phyloP scores from a whole-genome alignment of 2,888 invertebrate species.

The Sarcophaga variegata region DNA sequence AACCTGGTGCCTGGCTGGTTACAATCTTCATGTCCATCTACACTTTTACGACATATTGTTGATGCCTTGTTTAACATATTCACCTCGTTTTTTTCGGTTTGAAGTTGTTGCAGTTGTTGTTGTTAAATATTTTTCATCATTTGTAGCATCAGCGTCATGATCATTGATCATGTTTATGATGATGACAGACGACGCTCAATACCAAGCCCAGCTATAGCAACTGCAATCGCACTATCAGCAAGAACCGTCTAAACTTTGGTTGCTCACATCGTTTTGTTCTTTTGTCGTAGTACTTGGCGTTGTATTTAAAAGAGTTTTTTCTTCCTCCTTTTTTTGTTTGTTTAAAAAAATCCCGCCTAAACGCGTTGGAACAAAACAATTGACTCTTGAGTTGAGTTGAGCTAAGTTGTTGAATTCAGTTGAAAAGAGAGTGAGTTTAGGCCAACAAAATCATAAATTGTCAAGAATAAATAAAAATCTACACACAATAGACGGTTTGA shows the following conservation, averaged over 20 bases:
- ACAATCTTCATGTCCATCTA: constrained; percentile 38
- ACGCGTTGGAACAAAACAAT: too few relatives aligned
- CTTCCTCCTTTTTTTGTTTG: neutral
- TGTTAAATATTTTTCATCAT: constrained; percentile 79
- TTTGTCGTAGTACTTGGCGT: constrained; percentile 1
- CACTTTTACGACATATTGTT: constrained; percentile 76
- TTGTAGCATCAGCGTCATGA: constrained; percentile 81
- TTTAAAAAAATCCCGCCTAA: neutral
- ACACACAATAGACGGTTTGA: constrained; percentile 76
- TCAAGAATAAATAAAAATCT: constrained; percentile 74
- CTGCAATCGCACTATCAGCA: neutral
- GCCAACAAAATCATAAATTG: constrained; percentile 71
- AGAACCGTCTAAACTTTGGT: neutral
- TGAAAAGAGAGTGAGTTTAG: constrained; percentile 45
- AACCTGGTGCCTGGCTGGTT: neutral
- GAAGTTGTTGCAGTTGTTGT: constrained; percentile 13
- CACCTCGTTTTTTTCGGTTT: constrained; percentile 57
- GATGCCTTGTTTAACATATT: constrained; percentile 80
- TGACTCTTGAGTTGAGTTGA: neutral
- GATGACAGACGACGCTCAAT: constrained; percentile 75
- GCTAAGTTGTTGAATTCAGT: constrained; percentile 24
- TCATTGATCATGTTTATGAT: constrained; percentile 80
- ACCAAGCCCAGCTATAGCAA: neutral
- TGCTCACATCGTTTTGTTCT: neutral
- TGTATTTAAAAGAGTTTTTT: neutral